These are phyloP conservation scores for Synaphobranchus kaupii DNA, from an alignment of 2,797 vertebrate genomes.

Conservation along the genomic window DNA sequence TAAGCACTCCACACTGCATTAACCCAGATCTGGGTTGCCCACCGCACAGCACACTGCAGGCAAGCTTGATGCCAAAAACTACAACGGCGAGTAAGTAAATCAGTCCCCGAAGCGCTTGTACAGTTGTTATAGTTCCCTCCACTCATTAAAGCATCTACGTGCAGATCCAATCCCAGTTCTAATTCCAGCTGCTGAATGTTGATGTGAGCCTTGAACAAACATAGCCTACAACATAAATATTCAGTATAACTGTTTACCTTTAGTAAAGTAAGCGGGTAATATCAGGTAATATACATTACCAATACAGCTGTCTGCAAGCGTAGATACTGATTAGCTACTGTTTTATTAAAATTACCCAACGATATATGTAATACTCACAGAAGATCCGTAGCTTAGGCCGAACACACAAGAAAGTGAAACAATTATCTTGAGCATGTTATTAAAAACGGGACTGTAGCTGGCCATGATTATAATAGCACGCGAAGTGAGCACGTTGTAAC, in stretches of 20 bases:
- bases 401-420: neutral
- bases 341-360: too few species aligned
- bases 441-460: neutral
- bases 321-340: too few species aligned
- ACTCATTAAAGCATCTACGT: neutral
- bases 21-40: neutral
- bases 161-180: neutral
- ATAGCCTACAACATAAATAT: neutral
- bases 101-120: neutral
- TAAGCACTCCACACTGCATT: neutral
- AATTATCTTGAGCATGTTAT: neutral
- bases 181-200: neutral
- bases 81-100: neutral
- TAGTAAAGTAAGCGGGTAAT: neutral
- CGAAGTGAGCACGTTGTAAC: neutral
- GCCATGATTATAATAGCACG: neutral
- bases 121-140: neutral
- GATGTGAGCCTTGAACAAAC: neutral
- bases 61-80: neutral
- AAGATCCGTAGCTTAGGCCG: neutral
- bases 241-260: neutral
- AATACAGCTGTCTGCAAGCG: too few species aligned
- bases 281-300: too few species aligned
- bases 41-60: neutral
- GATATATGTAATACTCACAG: neutral